Base-by-base conservation (phyloP, 2,113 vertebrate genomes). In the Ranitomeya variabilis region DNA sequence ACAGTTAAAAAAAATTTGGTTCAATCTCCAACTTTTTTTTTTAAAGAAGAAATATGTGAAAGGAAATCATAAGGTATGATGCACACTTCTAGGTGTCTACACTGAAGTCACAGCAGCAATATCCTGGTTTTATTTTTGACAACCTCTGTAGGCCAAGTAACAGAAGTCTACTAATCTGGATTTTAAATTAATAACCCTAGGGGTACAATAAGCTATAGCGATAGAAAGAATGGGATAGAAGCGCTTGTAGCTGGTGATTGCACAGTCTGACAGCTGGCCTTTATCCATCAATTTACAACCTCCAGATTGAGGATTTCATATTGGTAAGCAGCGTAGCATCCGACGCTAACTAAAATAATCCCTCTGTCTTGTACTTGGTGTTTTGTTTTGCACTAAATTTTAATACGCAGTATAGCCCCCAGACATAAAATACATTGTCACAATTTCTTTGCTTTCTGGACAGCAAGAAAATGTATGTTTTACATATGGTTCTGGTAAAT, bases 331-430 rank as follows among this genome's bases (percentile, higher is more conserved):
- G 83, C 31, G 88, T 81, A 88, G 8, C 66, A 85, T 82, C 80
- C 87, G 80, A 1, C 21, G 78, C 31, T 87, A 82, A 71, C 45
- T 85, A 90, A 91, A 93, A 52, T 4, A 86, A 11, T 73, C 21
- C 83, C 87, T 89, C 26, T 83, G 67, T 57, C 87, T 52, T 51
- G 45, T 89, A 64, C 37, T 0, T 0, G 5, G 15, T 85, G 51
- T 8, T 80, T 26, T 84, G n/a, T 87, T 84, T 66, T 37, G 71
- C 80, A 83, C 67, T 76, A 83, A 88, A 88, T 83, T 83, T 83
- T 74, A 83, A 88, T 83, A 52, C 69, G 54, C 59, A 76, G 52
- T 26, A 64, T 88, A 76, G 87, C 87, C 79, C 23, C 26, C 80
- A 76, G 87, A 83, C 55, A 88, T 16, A 18, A 74, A 13, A 74